These are phyloP conservation scores for Thalpophila matura DNA, from an alignment of 2,888 invertebrate genomes.

Conservation along the genomic window DNA sequence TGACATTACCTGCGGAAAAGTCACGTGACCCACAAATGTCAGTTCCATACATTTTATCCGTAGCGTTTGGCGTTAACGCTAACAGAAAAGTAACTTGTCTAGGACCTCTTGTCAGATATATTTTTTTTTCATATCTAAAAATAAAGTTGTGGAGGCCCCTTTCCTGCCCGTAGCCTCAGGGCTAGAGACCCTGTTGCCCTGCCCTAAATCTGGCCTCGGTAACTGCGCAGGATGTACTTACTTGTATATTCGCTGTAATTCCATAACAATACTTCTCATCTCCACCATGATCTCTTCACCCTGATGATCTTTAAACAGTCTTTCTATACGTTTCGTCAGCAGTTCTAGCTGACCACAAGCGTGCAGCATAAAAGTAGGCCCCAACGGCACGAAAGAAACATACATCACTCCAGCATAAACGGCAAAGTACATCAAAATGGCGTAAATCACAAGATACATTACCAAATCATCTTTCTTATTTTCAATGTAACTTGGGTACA, in stretches of 20 bases:
- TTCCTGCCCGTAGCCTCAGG: too few relatives aligned
- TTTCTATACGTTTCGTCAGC: slow-evolving; percentile 61
- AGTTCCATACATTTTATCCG: too few relatives aligned
- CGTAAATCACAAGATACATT: slow-evolving; percentile 51
- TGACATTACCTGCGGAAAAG: too few relatives aligned
- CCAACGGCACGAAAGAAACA: slow-evolving; percentile 70
- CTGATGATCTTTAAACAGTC: slow-evolving; percentile 59
- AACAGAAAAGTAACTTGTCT: too few relatives aligned
- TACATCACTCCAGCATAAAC: slow-evolving; percentile 64
- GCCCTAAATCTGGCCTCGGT: too few relatives aligned
- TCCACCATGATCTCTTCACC: slow-evolving; percentile 50
- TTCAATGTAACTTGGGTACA: slow-evolving; percentile 66
- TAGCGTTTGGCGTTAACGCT: too few relatives aligned
- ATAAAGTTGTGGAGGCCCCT: too few relatives aligned
- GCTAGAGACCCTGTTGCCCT: too few relatives aligned
- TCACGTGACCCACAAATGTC: too few relatives aligned
- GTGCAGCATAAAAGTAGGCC: slow-evolving; percentile 75
- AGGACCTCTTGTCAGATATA: too few relatives aligned
- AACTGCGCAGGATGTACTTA: too few relatives aligned
- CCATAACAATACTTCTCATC: slow-evolving; percentile 64
- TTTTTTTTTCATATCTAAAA: too few relatives aligned
- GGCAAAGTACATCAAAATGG: slow-evolving; percentile 49
- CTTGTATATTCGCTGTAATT: slow-evolving; percentile 67
- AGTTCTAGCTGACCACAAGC: slow-evolving; percentile 75
- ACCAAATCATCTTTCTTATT: slow-evolving; percentile 56